These are phyloP conservation scores for Matsumurasca onukii DNA, from an alignment of 1,140 invertebrate species.

Conservation along the genomic window DNA sequence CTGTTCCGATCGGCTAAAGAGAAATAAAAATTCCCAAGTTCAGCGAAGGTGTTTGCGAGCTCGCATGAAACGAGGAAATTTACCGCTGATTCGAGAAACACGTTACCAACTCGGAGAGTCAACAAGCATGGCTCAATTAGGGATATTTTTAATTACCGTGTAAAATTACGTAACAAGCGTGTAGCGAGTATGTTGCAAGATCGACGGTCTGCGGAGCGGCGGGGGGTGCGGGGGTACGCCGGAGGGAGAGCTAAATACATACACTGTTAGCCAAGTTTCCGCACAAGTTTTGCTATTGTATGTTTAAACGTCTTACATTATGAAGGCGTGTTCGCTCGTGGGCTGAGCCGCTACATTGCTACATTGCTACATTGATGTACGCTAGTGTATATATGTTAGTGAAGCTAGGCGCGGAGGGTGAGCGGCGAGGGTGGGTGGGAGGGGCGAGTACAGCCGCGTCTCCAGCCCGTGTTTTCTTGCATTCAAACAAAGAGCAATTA, in stretches of 20 bases:
- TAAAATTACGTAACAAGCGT: not conserved
- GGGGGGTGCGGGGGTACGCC: not conserved
- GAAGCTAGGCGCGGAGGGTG: not conserved
- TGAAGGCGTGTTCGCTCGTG: slow-evolving; percentile 9
- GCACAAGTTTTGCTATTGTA: slow-evolving; percentile 25
- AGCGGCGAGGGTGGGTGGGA: not conserved
- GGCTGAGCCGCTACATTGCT: not conserved
- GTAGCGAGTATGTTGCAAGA: slow-evolving; percentile 3
- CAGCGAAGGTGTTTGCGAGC: no score
- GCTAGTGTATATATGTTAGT: slow-evolving; percentile 23
- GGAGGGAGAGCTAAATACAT: slow-evolving; percentile 21
- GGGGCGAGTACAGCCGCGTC: not conserved
- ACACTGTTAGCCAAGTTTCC: slow-evolving; percentile 25
- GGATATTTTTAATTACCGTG: not conserved
- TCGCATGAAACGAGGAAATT: no score
- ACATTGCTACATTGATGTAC: slow-evolving; percentile 15
- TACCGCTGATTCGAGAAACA: no score
- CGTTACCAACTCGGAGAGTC: no score
- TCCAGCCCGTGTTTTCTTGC: slow-evolving; percentile 21
- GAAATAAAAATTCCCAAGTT: no score
- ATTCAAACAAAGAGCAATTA: slow-evolving; percentile 27
- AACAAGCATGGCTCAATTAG: not conserved
- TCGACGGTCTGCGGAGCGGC: not conserved
- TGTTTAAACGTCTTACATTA: slow-evolving; percentile 26
- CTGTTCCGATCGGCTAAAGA: no score